Percentiles rank a stretch among this genome's conserved stretches.
phyloP scores from a whole-genome alignment of 2,888 invertebrate species.

The Pachydiplax longipennis region DNA sequence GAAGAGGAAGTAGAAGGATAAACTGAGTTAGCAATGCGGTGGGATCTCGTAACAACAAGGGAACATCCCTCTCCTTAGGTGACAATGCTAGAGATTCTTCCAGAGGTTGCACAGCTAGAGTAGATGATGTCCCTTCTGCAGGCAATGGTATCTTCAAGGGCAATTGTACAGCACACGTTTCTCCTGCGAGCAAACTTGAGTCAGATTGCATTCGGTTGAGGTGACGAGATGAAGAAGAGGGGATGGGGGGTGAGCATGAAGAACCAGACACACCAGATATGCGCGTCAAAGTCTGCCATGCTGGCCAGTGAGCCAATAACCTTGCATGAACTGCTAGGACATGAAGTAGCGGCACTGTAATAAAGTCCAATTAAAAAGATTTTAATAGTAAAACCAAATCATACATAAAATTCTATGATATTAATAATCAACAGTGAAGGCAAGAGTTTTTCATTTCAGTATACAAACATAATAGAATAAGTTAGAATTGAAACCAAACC shows the following conservation, averaged over 20 bases:
- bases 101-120: not conserved
- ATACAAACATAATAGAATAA: not conserved
- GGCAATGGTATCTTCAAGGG: conserved; percentile 52
- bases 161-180: conserved; percentile 59
- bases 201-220: conserved; percentile 52
- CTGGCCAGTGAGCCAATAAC: conserved; percentile 70
- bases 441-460: not conserved
- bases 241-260: conserved; percentile 51
- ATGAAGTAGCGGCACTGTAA: conserved; percentile 84
- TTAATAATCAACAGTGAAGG: not conserved
- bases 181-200: conserved; percentile 58
- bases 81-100: conserved; percentile 52
- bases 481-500: not conserved
- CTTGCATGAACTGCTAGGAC: conserved; percentile 87
- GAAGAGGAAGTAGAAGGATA: conserved; percentile 82
- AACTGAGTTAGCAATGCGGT: conserved; percentile 86
- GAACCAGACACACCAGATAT: conserved; percentile 60
- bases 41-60: conserved; percentile 86
- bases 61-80: conserved; percentile 69
- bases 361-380: not conserved
- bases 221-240: conserved; percentile 54
- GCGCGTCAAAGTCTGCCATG: conserved; percentile 67
- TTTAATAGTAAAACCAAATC: no score
- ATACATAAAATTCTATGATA: no score
- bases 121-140: conserved; percentile 1